Percentiles rank a stretch among this genome's conserved stretches.
Conservation (phyloP, 2,797 vertebrate species). For the Botia kubotai region DNA sequence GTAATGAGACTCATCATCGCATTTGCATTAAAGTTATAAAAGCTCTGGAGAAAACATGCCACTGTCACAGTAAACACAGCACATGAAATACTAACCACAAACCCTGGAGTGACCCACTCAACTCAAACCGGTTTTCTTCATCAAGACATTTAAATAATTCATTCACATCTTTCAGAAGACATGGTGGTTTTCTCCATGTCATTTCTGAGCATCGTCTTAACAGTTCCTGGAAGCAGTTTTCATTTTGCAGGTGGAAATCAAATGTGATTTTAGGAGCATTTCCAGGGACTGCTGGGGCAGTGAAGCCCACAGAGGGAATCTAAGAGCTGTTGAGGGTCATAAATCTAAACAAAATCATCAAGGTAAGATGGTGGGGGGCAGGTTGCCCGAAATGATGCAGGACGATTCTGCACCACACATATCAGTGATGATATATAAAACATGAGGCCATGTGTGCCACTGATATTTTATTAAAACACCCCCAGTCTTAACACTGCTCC, state of each 20-base stretch:
- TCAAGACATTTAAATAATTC: not conserved
- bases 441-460: conserved; percentile 38
- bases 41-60: too few species aligned
- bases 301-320: not conserved
- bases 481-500: conserved; percentile 11
- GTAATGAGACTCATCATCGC: too few species aligned
- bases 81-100: not conserved
- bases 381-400: not conserved
- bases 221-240: conserved; percentile 2
- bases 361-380: not conserved
- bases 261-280: conserved; percentile 34
- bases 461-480: conserved; percentile 50
- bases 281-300: conserved; percentile 18
- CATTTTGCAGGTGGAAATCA: conserved; percentile 9
- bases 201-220: conserved; percentile 40
- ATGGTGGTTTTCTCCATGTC: too few species aligned
- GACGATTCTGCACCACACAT: conserved; percentile 14
- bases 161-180: not conserved
- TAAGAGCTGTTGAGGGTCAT: not conserved
- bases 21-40: too few species aligned
- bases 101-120: not conserved
- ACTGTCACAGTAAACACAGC: too few species aligned
- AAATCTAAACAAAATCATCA: conserved; percentile 27
- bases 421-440: conserved; percentile 43
- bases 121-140: not conserved